These are phyloP conservation scores for Colletes latitarsis DNA, from an alignment of 1,140 invertebrate species.

Conservation along the genomic window DNA sequence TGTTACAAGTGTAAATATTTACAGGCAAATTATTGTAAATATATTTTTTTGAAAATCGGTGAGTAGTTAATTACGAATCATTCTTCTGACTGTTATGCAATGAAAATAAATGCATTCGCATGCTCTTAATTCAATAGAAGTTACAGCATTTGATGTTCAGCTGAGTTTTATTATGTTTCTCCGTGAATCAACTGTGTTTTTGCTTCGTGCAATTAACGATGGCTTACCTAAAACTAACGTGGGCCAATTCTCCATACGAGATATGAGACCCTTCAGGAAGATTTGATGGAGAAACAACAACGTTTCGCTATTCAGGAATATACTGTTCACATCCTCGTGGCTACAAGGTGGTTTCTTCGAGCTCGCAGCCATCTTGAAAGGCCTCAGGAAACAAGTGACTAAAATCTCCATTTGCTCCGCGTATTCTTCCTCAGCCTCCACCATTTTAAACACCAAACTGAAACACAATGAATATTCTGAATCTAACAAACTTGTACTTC, in stretches of 20 bases:
- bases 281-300: constrained; percentile 97
- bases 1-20: no score
- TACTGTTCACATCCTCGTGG: constrained; percentile 97
- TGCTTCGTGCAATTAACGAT: background rate
- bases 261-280: constrained; percentile 95
- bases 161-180: no score
- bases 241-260: constrained; percentile 96
- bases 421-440: constrained; percentile 95
- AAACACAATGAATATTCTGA: constrained; percentile 8
- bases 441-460: constrained; percentile 95
- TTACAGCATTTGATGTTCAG: no score
- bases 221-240: constrained; percentile 90
- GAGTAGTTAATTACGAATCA: no score
- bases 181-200: no score
- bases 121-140: no score
- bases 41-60: no score
- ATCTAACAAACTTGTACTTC: no score
- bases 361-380: constrained; percentile 96
- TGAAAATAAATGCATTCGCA: no score
- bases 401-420: constrained; percentile 95
- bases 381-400: constrained; percentile 94
- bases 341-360: constrained; percentile 96
- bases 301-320: constrained; percentile 97
- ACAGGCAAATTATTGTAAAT: no score
- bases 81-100: no score